Evolutionary conservation across 1,140 invertebrate genomes (phyloP), one percentile per base, ranked within the genome.

Genomic region (Cherax destructor): DNA sequence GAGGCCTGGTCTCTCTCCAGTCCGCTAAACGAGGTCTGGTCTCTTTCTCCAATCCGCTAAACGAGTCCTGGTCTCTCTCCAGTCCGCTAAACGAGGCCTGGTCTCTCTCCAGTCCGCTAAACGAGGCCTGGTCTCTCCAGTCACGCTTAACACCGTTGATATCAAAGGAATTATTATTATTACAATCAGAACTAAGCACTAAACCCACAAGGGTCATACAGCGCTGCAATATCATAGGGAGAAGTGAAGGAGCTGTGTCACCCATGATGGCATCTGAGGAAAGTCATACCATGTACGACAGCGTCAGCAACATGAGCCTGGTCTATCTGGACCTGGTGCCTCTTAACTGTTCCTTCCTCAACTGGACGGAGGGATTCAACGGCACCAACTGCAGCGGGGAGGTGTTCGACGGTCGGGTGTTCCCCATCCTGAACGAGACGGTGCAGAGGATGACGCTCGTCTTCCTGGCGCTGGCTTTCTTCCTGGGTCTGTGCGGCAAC

Each of bases 401-500:
- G 74, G 74, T 86, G 50, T 86, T 86, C 74, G 85, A 86, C n/a
- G 85, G 85, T 3, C 85, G 85, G 9, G 30, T 86, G 41, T 86
- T 86, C 50, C 85, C 85, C 50, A 69, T 86, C 21, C 85, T 86
- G 50, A 86, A 72, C 85, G 50, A 86, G 85, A 86, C 85, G 21
- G 85, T 86, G 85, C 85, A 86, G 85, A 21, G 49, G 50, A 61
- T 86, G 69, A 86, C 85, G 1, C 72, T 86, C 50, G 16, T 78
- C 30, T 86, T 86, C 85, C 74, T 86, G 74, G 85, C 85, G 7
- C 50, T 86, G 50, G 85, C 74, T 24, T 86, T 86, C 74, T 24
- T 86, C 47, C 61, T 86, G 85, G 85, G 85, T 9, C 85, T 86
- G 72, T 86, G 85, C 74, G 85, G 85, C 74, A 86, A 86, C 85